A percentile compares a stretch with the other conserved stretches of the same genome.
These are phyloP conservation scores for Numenius arquata DNA, from an alignment of 2,113 vertebrate genomes.

Conservation along the genomic window DNA sequence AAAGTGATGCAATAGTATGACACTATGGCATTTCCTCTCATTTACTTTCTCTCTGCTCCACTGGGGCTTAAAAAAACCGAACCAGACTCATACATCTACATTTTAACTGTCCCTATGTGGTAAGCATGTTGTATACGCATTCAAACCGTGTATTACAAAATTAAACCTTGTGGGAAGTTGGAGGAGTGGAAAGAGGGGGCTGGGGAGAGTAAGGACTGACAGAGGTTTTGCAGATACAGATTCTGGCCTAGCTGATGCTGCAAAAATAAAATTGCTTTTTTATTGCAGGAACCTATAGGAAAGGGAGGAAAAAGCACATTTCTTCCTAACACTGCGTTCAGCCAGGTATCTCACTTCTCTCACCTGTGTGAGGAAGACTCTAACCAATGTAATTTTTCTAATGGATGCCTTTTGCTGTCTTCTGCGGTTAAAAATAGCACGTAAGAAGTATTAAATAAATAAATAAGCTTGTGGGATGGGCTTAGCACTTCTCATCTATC, in stretches of 20 bases:
- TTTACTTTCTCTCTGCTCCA: not conserved
- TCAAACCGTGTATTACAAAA: not conserved
- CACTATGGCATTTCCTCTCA: not conserved
- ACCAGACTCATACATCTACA: not conserved
- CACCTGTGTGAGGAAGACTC: not conserved
- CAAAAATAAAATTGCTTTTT: conserved; percentile 8
- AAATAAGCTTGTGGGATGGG: conserved; percentile 56
- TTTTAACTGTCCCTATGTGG: not conserved
- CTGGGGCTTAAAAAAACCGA: not conserved
- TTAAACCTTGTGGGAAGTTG: not conserved
- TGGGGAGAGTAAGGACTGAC: not conserved
- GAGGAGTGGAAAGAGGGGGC: not conserved
- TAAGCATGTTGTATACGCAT: not conserved
- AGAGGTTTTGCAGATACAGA: not conserved
- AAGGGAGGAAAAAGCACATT: not conserved
- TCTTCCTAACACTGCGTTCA: not conserved
- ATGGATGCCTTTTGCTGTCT: conserved; percentile 48
- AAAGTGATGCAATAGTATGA: not conserved
- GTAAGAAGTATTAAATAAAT: conserved; percentile 56
- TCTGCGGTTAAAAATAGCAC: conserved; percentile 35
- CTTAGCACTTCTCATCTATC: conserved; percentile 64
- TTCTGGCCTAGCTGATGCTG: not conserved
- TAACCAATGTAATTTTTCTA: not conserved
- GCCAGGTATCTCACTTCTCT: not conserved
- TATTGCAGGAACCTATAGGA: not conserved